These are phyloP conservation scores for Drosophila tropicalis DNA, from an alignment of 1,140 invertebrate genomes.

Conservation along the genomic window DNA sequence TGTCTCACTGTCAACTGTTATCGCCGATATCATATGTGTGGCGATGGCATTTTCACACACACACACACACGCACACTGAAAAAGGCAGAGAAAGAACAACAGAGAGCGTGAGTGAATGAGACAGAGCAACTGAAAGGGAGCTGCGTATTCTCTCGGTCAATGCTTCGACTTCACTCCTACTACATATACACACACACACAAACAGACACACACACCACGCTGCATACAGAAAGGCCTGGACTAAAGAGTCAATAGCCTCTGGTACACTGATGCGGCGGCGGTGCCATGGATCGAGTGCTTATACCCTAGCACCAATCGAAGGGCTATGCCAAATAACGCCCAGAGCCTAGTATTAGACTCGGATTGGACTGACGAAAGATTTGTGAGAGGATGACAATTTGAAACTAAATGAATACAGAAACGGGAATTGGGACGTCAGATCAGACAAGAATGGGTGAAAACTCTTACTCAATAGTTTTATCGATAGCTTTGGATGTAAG, in stretches of 20 bases:
- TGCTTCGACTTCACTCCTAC: conserved; percentile 65
- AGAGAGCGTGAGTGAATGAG: not conserved
- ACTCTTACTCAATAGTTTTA: no score
- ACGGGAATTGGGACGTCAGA: no score
- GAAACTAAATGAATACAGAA: no score
- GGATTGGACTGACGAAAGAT: no score
- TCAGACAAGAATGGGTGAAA: no score
- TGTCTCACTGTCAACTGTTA: conserved; percentile 63
- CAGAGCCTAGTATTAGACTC: no score
- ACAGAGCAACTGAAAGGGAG: conserved; percentile 30
- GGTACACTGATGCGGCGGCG: conserved; percentile 25
- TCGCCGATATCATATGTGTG: conserved; percentile 68
- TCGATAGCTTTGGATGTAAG: no score
- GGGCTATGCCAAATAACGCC: not conserved
- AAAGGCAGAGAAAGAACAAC: not conserved
- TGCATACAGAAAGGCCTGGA: conserved; percentile 8
- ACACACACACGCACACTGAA: conserved; percentile 9
- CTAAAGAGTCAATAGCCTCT: conserved; percentile 71
- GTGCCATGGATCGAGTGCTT: conserved; percentile 16
- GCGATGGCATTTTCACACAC: conserved; percentile 66
- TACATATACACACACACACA: conserved; percentile 36
- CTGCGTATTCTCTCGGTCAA: conserved; percentile 62
- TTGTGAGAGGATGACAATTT: no score
- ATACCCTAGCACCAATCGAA: not conserved
- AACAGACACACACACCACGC: not conserved